Evolutionary conservation across 2,888 invertebrate species (phyloP).

Genomic region (Orthosia incerta): DNA sequence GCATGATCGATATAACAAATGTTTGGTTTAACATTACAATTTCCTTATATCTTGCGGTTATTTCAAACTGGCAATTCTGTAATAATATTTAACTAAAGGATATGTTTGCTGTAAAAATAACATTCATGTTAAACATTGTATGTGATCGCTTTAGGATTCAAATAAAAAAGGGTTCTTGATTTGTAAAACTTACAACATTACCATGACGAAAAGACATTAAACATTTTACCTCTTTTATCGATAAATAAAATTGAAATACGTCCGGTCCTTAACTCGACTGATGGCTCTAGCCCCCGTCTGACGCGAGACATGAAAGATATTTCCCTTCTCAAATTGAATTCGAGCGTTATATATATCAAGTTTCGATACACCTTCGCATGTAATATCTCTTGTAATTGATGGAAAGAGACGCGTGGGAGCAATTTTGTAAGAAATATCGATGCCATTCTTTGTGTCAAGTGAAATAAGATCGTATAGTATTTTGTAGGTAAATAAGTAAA

Average conservation of each 20-base stretch:
- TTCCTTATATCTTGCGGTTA: slow-evolving; percentile 8
- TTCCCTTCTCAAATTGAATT: slow-evolving; percentile 65
- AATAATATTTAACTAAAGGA: neutral
- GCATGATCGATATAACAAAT: slow-evolving; percentile 28
- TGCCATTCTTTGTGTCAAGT: slow-evolving; percentile 21
- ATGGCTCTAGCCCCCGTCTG: slow-evolving; percentile 34
- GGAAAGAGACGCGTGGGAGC: slow-evolving; percentile 13
- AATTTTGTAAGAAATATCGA: slow-evolving; percentile 32
- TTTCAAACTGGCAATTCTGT: neutral
- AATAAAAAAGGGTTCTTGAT: neutral
- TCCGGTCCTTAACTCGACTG: slow-evolving; percentile 27
- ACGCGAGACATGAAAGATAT: slow-evolving; percentile 38
- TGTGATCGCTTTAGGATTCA: neutral
- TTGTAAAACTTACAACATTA: neutral
- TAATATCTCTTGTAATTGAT: slow-evolving; percentile 50
- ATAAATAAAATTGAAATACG: slow-evolving; percentile 42
- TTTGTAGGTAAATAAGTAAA: neutral
- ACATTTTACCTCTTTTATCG: slow-evolving; percentile 2
- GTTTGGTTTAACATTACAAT: slow-evolving; percentile 23
- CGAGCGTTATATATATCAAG: slow-evolving; percentile 46
- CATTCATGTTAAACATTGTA: neutral
- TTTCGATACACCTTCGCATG: slow-evolving; percentile 48
- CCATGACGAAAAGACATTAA: neutral
- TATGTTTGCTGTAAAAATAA: neutral
- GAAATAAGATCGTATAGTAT: slow-evolving; percentile 11